Evolutionary conservation across 2,113 vertebrate genomes (phyloP), one percentile per base, ranked within the genome.

Genomic region (Madoqua kirkii): DNA sequence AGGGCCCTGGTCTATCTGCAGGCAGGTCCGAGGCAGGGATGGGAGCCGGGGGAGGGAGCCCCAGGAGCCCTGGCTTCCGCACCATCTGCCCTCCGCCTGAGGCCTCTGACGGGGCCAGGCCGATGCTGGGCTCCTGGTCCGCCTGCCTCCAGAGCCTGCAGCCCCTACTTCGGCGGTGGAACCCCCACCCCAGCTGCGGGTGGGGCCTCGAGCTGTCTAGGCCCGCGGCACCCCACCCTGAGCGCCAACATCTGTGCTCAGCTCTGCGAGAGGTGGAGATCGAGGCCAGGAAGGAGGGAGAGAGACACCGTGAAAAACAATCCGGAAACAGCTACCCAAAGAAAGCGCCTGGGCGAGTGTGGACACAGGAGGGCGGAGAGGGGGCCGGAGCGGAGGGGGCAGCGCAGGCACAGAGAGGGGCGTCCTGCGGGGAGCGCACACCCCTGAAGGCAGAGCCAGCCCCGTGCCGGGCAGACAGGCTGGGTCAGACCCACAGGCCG

Each of bases 101-200:
- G 21, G 74, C 7, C 62, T 78, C 59, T 9, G 29, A 33, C 16
- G 0, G 25, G 52, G 7, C 43, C 29, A n/a, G 23, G 64, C 43
- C 7, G n/a, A 31, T 1, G 2, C 8, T 2, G n/a, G 50, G 50
- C 17, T 84, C 50, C 82, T 0, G 33, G 48, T 10, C 33, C 57
- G 33, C 13, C 8, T 2, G 0, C 40, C 45, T 5, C 0, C 33
- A 27, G 54, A 55, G 4, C 5, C 16, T 6, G 27, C 48, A 33
- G n/a, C 12, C 29, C 48, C 64, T 6, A 0, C 6, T 1, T 14
- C 13, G 1, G 23, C 0, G 0, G 33, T 5, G 3, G 17, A 8
- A 9, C 2, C 33, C 50, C 25, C 5, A 25, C 10, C 36, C 25
- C 43, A 4, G 55, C n/a, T 7, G 64, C 2, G 0, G 31, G 59